Conservation (phyloP, 1,140 invertebrate species). For the Temnothorax nylanderi region DNA sequence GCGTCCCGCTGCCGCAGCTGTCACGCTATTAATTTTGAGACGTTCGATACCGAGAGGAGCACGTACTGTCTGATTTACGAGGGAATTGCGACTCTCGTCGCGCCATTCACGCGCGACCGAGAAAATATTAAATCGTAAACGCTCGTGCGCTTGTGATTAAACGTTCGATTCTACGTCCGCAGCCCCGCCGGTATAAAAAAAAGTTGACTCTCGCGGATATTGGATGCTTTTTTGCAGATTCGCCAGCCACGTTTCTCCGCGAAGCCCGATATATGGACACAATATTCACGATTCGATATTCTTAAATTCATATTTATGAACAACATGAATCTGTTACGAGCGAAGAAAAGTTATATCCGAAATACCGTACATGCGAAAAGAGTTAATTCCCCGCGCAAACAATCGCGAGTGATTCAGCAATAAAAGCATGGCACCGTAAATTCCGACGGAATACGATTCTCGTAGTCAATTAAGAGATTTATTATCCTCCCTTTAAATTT, state of each 20-base stretch:
- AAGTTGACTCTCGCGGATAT: neutral
- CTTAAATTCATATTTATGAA: neutral
- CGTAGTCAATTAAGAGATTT: slow-evolving; percentile 13
- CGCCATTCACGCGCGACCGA: slow-evolving; percentile 4
- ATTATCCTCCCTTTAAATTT: slow-evolving; percentile 25
- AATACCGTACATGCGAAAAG: neutral
- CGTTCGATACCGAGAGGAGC: slow-evolving; percentile 31
- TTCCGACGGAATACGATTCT: neutral
- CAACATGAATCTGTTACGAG: neutral
- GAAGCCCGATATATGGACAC: neutral
- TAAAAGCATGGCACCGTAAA: slow-evolving; percentile 19
- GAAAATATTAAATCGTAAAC: slow-evolving; percentile 53
- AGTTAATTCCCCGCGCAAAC: slow-evolving; percentile 15
- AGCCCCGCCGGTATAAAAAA: neutral
- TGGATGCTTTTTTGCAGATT: slow-evolving; percentile 5
- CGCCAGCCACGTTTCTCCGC: neutral
- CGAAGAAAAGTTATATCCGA: neutral
- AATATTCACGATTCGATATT: neutral
- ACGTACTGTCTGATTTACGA: slow-evolving; percentile 56
- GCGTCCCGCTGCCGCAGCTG: slow-evolving; percentile 11
- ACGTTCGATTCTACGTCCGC: neutral
- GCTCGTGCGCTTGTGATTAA: slow-evolving; percentile 8
- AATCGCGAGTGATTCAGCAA: neutral
- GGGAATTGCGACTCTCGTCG: neutral
- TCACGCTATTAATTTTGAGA: slow-evolving; percentile 50